Conservation (phyloP, 2,797 vertebrate species). For the Tadarida brasiliensis region DNA sequence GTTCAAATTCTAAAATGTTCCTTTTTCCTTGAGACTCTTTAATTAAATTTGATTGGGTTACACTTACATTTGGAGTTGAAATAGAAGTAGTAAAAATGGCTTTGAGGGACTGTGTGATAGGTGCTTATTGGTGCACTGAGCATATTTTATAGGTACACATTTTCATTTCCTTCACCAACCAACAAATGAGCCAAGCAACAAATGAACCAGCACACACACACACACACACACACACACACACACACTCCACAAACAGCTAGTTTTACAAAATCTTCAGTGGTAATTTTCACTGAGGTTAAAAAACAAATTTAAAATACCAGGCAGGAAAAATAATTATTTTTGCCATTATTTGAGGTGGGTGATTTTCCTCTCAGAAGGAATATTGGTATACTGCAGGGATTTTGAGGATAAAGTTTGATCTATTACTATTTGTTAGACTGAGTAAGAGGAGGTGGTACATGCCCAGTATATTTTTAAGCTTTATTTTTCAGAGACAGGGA, state of each 20-base stretch:
- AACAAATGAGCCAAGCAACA: neutral
- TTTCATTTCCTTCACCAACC: constrained; percentile 11
- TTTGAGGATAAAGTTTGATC: constrained; percentile 33
- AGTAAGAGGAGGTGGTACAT: constrained; percentile 67
- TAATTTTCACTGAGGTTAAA: constrained; percentile 59
- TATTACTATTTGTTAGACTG: constrained; percentile 67
- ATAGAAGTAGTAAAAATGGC: constrained; percentile 29
- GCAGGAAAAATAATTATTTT: constrained; percentile 57
- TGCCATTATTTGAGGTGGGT: neutral
- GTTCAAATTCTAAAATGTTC: constrained; percentile 30
- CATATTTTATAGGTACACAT: neutral
- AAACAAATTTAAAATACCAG: constrained; percentile 47
- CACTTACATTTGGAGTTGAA: constrained; percentile 54
- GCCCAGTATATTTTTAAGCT: constrained; percentile 73
- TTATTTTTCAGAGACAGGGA: constrained; percentile 68
- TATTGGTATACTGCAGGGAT: constrained; percentile 15
- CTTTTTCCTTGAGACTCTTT: constrained; percentile 48
- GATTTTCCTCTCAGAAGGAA: constrained; percentile 32
- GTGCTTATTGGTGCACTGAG: neutral
- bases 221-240: neutral
- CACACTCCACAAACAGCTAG: neutral
- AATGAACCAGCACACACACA: neutral
- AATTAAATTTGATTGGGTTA: constrained; percentile 68
- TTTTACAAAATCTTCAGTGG: constrained; percentile 33
- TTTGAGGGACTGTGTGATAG: constrained; percentile 16